Percentiles rank a stretch among this genome's conserved stretches.
Conservation (phyloP, 2,113 vertebrate species). For the Motacilla tschutschensis region DNA sequence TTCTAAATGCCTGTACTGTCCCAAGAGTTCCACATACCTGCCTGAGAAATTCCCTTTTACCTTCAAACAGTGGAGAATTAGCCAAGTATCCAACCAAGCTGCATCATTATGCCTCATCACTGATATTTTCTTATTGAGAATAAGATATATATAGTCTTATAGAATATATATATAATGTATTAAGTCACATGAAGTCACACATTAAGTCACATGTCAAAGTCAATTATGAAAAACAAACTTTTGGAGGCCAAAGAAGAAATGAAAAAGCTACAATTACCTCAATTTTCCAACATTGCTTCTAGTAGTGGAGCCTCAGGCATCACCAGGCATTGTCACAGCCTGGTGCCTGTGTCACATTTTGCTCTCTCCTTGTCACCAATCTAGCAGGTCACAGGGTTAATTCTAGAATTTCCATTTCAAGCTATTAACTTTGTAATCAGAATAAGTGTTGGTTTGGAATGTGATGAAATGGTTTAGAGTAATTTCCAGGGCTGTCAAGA, state of each 20-base stretch:
- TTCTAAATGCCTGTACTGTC: neutral
- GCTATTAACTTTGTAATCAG: conserved; percentile 18
- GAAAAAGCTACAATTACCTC: neutral
- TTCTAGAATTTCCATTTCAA: conserved; percentile 29
- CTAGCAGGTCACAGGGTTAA: conserved; percentile 22
- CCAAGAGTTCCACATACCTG: neutral
- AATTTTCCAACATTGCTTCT: neutral
- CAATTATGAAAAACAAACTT: neutral
- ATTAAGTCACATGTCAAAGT: conserved; percentile 8
- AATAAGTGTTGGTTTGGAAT: conserved; percentile 2
- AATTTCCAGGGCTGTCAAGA: conserved; percentile 26
- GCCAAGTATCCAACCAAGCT: neutral
- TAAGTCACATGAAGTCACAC: neutral
- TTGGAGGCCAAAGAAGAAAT: conserved; percentile 18
- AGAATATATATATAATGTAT: neutral
- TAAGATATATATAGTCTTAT: neutral
- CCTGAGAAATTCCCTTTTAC: neutral
- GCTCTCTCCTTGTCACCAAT: conserved; percentile 8
- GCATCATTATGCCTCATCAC: neutral
- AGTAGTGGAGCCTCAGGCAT: neutral
- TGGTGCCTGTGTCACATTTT: neutral
- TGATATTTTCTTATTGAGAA: neutral
- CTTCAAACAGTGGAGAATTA: neutral
- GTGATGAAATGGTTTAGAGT: conserved; percentile 6
- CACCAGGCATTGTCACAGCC: neutral